Percentiles rank a stretch among this genome's conserved stretches.
These are phyloP conservation scores for Oeneis ivallda DNA, from an alignment of 2,888 invertebrate species.

Conservation along the genomic window DNA sequence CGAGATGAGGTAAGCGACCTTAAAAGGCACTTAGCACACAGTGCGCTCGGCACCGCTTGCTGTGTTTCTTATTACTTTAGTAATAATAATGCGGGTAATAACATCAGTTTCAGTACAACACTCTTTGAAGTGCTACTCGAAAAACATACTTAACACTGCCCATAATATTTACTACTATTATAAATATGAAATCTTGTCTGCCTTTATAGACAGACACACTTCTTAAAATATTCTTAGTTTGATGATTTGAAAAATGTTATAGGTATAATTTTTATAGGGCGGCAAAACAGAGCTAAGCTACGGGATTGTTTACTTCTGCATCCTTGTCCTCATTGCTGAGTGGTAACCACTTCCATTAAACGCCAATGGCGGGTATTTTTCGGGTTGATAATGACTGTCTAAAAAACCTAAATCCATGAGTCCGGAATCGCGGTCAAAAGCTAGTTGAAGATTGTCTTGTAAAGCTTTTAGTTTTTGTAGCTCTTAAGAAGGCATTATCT, in stretches of 20 bases:
- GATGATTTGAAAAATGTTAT: too few relatives aligned
- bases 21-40: slow-evolving; percentile 76
- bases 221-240: too few relatives aligned
- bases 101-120: slow-evolving; percentile 41
- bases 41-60: slow-evolving; percentile 60
- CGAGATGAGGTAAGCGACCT: slow-evolving; percentile 79
- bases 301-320: too few relatives aligned
- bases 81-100: slow-evolving; percentile 66
- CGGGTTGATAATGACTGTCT: neutral
- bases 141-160: neutral
- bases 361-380: neutral
- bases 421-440: neutral
- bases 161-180: neutral
- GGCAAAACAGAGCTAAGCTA: too few relatives aligned
- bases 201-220: too few relatives aligned
- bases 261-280: too few relatives aligned
- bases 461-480: neutral
- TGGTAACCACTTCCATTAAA: neutral
- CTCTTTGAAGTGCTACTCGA: slow-evolving; percentile 18
- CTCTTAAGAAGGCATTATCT: neutral
- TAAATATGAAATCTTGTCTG: too few relatives aligned
- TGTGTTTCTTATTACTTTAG: slow-evolving; percentile 74
- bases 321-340: too few relatives aligned
- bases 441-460: neutral
- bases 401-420: neutral